These are phyloP conservation scores for Dryas iulia DNA, from an alignment of 1,140 invertebrate genomes.

Conservation along the genomic window DNA sequence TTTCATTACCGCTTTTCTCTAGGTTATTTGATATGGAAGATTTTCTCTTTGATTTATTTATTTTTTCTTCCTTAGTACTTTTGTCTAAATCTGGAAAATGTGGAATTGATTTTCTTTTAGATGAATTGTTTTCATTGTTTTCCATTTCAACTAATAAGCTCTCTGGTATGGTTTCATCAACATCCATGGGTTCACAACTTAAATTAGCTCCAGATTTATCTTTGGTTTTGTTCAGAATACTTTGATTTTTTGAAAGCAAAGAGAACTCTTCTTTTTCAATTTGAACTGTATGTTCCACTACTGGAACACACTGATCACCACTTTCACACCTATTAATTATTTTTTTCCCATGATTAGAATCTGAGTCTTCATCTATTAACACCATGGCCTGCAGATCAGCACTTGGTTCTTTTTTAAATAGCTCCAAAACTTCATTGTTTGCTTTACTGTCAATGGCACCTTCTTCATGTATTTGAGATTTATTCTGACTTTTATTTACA, in stretches of 20 bases:
- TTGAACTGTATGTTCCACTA: slow-evolving; percentile 36
- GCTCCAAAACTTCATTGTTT: slow-evolving; percentile 2
- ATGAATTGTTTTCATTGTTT: slow-evolving; percentile 15
- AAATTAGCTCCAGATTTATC: slow-evolving; percentile 15
- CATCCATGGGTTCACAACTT: slow-evolving; percentile 68
- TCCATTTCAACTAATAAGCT: slow-evolving; percentile 34
- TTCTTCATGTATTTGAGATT: neutral
- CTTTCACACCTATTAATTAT: slow-evolving; percentile 25
- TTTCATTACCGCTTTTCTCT: slow-evolving; percentile 50
- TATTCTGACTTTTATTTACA: slow-evolving; percentile 8
- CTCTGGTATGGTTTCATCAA: slow-evolving; percentile 64
- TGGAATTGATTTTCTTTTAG: slow-evolving; percentile 10
- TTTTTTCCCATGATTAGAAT: slow-evolving; percentile 46
- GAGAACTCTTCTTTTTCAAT: neutral
- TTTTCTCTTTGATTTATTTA: slow-evolving; percentile 37
- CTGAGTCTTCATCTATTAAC: slow-evolving; percentile 59
- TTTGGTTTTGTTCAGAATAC: neutral
- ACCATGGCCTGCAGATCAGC: slow-evolving; percentile 38
- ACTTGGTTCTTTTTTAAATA: slow-evolving; percentile 40
- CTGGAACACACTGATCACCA: slow-evolving; percentile 63
- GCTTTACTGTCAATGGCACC: slow-evolving; percentile 18
- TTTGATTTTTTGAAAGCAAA: neutral
- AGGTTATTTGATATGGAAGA: slow-evolving; percentile 36
- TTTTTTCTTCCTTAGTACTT: slow-evolving; percentile 8
- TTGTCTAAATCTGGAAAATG: neutral